These are phyloP conservation scores for Nycticryphes semicollaris DNA, from an alignment of 2,113 vertebrate species.

Conservation along the genomic window DNA sequence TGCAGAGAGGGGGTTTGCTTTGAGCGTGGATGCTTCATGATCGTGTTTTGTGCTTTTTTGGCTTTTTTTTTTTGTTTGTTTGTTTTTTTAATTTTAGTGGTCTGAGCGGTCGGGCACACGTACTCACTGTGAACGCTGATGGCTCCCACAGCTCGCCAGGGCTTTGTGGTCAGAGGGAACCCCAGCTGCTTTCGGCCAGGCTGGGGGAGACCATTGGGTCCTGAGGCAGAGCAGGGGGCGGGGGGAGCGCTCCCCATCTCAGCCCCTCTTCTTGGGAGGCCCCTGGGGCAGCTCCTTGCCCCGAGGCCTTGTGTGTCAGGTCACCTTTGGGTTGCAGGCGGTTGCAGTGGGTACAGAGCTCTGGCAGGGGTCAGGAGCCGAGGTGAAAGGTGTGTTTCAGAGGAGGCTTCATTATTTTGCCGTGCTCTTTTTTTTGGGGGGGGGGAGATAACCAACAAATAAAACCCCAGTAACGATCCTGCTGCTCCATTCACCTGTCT, in stretches of 20 bases:
- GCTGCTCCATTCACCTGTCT: conserved; percentile 7
- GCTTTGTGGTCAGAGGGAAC: background rate
- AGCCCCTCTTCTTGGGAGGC: background rate
- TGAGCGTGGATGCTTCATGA: background rate
- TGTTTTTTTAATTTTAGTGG: background rate
- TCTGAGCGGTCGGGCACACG: accelerated
- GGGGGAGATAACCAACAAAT: too few relatives aligned
- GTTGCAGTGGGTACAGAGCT: background rate
- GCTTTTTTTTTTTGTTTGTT: background rate
- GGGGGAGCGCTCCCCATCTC: background rate
- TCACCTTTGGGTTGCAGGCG: accelerated
- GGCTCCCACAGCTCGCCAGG: accelerated
- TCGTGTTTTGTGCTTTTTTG: background rate
- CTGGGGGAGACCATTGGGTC: background rate
- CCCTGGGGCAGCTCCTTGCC: background rate
- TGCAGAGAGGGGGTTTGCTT: background rate
- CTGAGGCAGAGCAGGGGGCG: background rate
- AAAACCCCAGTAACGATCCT: background rate
- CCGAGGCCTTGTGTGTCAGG: accelerated
- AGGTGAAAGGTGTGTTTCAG: background rate
- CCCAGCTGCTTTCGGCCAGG: background rate
- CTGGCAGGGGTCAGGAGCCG: background rate
- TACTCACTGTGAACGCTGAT: background rate
- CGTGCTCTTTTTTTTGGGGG: background rate
- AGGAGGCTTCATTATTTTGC: conserved; percentile 33